These are phyloP conservation scores for Procambarus virginalis DNA, from an alignment of 1,140 invertebrate genomes.

Conservation along the genomic window DNA sequence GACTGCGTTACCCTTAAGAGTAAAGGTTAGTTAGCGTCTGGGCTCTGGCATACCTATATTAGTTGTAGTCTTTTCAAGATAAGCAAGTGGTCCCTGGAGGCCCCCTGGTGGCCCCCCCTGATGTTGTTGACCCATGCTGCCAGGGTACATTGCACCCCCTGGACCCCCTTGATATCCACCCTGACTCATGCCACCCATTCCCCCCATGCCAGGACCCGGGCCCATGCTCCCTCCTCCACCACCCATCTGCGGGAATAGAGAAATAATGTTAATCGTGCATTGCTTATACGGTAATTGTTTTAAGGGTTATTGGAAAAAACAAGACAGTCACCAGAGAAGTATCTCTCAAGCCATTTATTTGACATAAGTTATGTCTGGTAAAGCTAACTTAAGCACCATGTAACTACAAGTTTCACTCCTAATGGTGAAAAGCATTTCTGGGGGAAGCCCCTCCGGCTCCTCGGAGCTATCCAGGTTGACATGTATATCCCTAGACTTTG, in stretches of 20 bases:
- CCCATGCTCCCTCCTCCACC: constrained; percentile 64
- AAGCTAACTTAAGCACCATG: neutral
- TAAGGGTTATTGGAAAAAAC: neutral
- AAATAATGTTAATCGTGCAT: constrained; percentile 42
- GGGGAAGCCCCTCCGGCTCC: no score
- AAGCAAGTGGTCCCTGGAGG: constrained; percentile 84
- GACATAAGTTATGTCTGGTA: neutral
- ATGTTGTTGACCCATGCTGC: constrained; percentile 51
- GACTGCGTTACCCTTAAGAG: neutral
- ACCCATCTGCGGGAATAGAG: constrained; percentile 61
- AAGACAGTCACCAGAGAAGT: neutral
- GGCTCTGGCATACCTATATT: constrained; percentile 85
- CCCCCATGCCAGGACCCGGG: constrained; percentile 71
- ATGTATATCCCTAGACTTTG: no score
- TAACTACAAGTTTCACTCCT: neutral
- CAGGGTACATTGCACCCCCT: constrained; percentile 72
- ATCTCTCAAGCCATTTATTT: neutral
- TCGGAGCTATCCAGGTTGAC: no score
- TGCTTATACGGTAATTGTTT: neutral
- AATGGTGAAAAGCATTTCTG: no score
- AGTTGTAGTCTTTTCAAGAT: constrained; percentile 86
- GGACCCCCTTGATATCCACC: constrained; percentile 73
- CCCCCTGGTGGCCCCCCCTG: constrained; percentile 73
- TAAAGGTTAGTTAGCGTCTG: constrained; percentile 61
- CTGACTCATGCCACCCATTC: constrained; percentile 76